A percentile compares a stretch with the other conserved stretches of the same genome.
These are phyloP conservation scores for Regulus satrapa DNA, from an alignment of 2,113 vertebrate species.

Conservation along the genomic window DNA sequence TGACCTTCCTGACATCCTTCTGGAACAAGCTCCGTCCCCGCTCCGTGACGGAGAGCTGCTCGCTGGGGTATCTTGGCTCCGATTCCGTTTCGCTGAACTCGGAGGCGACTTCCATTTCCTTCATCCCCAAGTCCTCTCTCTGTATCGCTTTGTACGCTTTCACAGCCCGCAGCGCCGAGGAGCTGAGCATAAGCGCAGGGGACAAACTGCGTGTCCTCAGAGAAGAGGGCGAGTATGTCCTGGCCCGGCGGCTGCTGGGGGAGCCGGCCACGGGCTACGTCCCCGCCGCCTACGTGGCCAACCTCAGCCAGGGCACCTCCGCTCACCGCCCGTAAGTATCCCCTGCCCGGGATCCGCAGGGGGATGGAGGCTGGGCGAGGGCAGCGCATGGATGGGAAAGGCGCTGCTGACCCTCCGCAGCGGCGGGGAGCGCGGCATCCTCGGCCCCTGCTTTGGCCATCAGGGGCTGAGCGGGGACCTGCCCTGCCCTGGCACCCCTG, in stretches of 20 bases:
- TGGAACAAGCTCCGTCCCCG: conserved; percentile 90
- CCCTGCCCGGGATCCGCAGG: fast-evolving
- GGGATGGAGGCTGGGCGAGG: neutral
- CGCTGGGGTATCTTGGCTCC: neutral
- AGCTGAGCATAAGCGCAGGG: conserved; percentile 83
- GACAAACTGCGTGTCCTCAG: conserved; percentile 84
- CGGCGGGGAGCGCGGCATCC: fast-evolving
- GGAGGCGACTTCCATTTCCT: neutral
- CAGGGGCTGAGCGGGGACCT: neutral
- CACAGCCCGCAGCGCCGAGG: conserved; percentile 78
- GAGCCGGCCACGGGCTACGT: conserved; percentile 80
- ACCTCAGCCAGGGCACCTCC: conserved; percentile 76
- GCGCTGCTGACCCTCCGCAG: fast-evolving
- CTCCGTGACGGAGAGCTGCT: conserved; percentile 12
- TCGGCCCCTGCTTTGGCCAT: neutral
- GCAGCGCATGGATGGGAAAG: fast-evolving
- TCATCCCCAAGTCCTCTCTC: conserved; percentile 67
- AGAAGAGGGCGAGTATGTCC: conserved; percentile 82
- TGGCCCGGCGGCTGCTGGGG: conserved; percentile 83
- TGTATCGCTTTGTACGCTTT: conserved; percentile 83
- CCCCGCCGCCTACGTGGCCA: conserved; percentile 82
- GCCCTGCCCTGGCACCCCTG: neutral
- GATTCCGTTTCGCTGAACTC: conserved; percentile 42
- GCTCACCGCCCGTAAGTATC: conserved; percentile 83
- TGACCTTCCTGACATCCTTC: conserved; percentile 78